Evolutionary conservation across 2,888 invertebrate genomes (phyloP), one percentile per base, ranked within the genome.

Genomic region (Cephus pygmeus): DNA sequence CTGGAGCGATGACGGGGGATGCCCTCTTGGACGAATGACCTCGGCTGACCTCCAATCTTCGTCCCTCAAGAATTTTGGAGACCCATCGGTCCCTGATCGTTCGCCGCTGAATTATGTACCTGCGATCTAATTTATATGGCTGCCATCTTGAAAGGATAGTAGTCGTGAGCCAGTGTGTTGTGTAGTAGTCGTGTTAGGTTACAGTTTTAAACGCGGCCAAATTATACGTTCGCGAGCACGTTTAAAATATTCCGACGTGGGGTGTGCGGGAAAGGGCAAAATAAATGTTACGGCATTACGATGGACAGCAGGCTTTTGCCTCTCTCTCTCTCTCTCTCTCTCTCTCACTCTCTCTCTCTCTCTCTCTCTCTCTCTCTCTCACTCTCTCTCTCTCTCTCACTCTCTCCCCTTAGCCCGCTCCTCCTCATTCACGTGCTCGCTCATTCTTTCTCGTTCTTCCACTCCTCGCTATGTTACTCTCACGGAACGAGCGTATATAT

Each of bases 191-290:
- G 90, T 88, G 90, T 90, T 89, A 88, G 88, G 89, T 90, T 90
- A 89, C 88, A 88, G 88, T 90, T 90, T 90, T 90, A 90, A 90
- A 90, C 89, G 89, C 89, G 87, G 88, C 87, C 87, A 90, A 90
- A 90, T 90, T 90, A 90, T 88, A 90, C 87, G 90, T 90, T 90
- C 87, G 85, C 84, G 86, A 84, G 81, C 85, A 81, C 84, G 87
- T 88, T 90, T 89, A 90, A 90, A 90, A 90, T 90, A 90, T 90
- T 90, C 90, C 87, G 82, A 83, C 87, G 87, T 86, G 83, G 86
- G 85, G 82, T 87, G 85, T 87, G 86, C 87, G 88, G 87, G 89
- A 89, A 89, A 90, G 90, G 90, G 88, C 86, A 88, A 88, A 90
- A 90, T 90, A 90, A 90, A 90, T 89, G 90, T 89, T 89, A 87